Evolutionary conservation across 2,888 invertebrate genomes (phyloP), one percentile per base, ranked within the genome.

Genomic region (Leptinotarsa peninsularis): DNA sequence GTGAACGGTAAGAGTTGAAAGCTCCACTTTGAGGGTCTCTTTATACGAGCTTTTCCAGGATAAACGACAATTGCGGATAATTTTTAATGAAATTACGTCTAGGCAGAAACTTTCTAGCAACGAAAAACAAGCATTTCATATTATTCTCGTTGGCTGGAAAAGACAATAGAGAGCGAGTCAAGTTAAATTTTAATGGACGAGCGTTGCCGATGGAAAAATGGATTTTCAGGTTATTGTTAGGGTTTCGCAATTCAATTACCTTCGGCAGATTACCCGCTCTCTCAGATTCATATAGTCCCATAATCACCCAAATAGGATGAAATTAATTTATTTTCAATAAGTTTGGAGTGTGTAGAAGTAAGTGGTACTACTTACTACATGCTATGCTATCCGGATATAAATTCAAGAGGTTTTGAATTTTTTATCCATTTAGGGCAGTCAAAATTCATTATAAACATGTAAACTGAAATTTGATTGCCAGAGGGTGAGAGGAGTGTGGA

Each of bases 1-100:
- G 66, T 75, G 71, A 76, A 78, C 73, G 75, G 72, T 75, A 73
- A 77, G 75, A 73, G 75, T 67, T 69, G 69, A 78, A 76, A 78
- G 73, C 75, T 76, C 76, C 69, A 75, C 78, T 76, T 78, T 78
- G 78, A 75, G 72, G 66, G 72, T 52, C 75, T 67, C 69, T 75
- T 67, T 75, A 72, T 54, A 76, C 75, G 71, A 76, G 68, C 73
- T 73, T 76, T 77, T 77, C 69, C 67, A 74, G 72, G 72, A 74
- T 79, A 77, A 79, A 72, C 74, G 67, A 73, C 73, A 73, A 76
- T 76, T 76, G 74, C 67, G 73, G 72, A 73, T 72, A 76, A 76
- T 78, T 78, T 74, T 73, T 78, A 78, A 78, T 78, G 75, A 76
- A 78, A 76, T 78, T 78, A 74, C 58, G 60, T 50, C 52, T 73